Evolutionary conservation across 2,888 invertebrate species (phyloP).

Genomic region (Thysanoteuthis rhombus): DNA sequence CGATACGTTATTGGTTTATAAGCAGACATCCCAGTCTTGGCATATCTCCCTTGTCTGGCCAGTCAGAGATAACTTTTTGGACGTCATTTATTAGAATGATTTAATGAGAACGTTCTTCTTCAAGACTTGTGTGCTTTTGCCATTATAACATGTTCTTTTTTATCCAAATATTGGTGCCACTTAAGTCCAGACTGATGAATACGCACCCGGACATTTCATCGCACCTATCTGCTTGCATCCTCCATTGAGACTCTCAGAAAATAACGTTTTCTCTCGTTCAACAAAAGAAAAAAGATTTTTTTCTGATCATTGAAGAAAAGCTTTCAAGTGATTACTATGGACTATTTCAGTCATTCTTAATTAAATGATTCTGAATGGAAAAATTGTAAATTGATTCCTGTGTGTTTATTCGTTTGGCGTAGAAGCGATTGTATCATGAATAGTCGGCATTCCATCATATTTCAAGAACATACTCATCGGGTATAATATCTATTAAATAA

Average conservation of each 20-base stretch:
- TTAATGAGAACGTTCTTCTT: neutral
- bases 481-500: no score
- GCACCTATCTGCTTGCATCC: neutral
- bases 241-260: neutral
- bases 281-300: neutral
- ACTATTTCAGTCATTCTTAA: no score
- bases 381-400: no score
- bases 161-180: neutral
- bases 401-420: no score
- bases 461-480: no score
- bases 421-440: no score
- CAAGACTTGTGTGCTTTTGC: neutral
- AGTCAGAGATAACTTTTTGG: neutral
- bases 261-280: neutral
- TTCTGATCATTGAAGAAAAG: neutral
- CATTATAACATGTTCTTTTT: neutral
- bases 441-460: no score
- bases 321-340: neutral
- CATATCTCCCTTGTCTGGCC: no score
- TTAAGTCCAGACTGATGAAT: neutral
- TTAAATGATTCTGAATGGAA: no score
- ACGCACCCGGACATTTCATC: neutral
- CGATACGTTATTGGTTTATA: no score
- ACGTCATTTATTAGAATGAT: neutral
- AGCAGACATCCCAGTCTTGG: no score